These are phyloP conservation scores for Bambusicola thoracicus DNA, from an alignment of 2,113 vertebrate genomes.

Conservation along the genomic window DNA sequence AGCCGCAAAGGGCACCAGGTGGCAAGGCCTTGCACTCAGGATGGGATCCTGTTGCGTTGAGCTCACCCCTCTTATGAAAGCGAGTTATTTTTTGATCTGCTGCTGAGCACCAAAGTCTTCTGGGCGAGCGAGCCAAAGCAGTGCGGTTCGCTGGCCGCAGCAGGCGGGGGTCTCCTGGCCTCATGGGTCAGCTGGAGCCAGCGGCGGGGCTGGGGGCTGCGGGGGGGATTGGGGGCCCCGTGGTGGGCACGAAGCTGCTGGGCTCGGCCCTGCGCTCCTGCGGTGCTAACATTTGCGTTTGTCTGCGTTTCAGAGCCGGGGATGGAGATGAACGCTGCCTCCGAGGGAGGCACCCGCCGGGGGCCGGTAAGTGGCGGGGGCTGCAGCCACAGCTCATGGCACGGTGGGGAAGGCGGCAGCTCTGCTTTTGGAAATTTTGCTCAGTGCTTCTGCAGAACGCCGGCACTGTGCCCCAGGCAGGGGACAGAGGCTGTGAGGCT, in stretches of 20 bases:
- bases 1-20: conserved; percentile 9
- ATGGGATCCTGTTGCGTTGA: not conserved
- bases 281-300: not conserved
- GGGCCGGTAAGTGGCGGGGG: conserved; percentile 77
- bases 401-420: not conserved
- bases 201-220: not conserved
- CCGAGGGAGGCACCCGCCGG: conserved; percentile 52
- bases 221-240: not conserved
- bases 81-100: conserved; percentile 72
- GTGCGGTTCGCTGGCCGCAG: not conserved
- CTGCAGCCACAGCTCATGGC: not conserved
- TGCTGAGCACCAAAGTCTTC: not conserved
- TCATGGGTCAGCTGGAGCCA: not conserved
- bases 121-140: not conserved
- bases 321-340: conserved; percentile 80
- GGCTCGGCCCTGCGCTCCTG: not conserved
- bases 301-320: conserved; percentile 62
- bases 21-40: not conserved
- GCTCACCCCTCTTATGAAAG: conserved; percentile 70
- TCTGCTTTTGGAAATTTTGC: not conserved
- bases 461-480: not conserved
- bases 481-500: not conserved
- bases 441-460: not conserved
- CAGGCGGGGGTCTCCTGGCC: not conserved
- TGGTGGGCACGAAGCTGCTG: not conserved